phyloP scores from a whole-genome alignment of 2,113 vertebrate species.

The Eonycteris spelaea region DNA sequence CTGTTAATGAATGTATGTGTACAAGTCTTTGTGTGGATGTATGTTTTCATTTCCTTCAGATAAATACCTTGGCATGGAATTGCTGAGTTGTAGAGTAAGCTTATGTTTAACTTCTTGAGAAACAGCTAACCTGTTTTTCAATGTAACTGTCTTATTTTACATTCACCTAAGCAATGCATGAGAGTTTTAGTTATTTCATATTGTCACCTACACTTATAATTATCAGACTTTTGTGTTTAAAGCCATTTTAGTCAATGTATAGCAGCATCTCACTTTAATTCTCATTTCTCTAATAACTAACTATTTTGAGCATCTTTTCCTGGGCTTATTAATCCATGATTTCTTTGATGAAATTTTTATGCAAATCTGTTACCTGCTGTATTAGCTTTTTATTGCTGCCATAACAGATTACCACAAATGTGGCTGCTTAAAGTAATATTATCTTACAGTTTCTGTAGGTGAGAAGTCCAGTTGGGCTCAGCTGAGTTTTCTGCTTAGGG shows the following conservation, averaged over 20 bases:
- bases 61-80: background rate
- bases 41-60: constrained; percentile 16
- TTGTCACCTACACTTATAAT: background rate
- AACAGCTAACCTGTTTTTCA: background rate
- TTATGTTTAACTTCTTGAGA: background rate
- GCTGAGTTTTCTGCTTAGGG: background rate
- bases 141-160: background rate
- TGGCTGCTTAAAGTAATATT: background rate
- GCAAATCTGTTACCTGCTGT: background rate
- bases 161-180: background rate
- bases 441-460: background rate
- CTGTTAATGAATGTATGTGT: background rate
- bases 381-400: background rate
- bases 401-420: background rate
- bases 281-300: background rate
- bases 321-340: background rate
- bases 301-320: background rate
- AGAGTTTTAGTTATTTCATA: background rate
- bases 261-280: background rate
- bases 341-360: background rate
- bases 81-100: background rate
- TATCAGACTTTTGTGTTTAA: background rate
- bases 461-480: background rate
- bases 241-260: background rate
- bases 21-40: background rate